Conservation (phyloP, 2,113 vertebrate genomes). For the Arothron firmamentum region DNA sequence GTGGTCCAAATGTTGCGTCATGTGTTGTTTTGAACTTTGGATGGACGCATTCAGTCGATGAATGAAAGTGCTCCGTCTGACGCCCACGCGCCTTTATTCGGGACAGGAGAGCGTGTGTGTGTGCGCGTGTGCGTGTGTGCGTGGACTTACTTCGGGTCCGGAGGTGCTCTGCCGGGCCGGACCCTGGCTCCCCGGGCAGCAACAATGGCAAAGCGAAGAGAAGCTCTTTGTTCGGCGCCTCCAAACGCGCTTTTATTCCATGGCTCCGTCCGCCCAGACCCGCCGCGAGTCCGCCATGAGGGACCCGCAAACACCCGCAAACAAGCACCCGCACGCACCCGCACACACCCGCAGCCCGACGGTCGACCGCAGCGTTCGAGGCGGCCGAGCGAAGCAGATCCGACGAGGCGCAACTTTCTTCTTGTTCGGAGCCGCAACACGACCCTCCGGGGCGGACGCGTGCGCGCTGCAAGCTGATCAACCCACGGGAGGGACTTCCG, state of each 20-base stretch:
- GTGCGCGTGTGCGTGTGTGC: too few species aligned
- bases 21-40: too few species aligned
- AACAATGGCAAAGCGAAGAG: conserved; percentile 56
- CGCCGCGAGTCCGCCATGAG: neutral
- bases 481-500: conserved; percentile 8
- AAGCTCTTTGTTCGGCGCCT: conserved; percentile 59
- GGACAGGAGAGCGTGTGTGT: too few species aligned
- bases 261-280: conserved; percentile 2
- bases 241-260: conserved; percentile 36
- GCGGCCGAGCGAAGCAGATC: too few species aligned
- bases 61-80: neutral
- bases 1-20: too few species aligned
- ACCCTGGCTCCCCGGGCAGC: conserved; percentile 23
- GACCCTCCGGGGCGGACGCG: neutral
- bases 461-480: accelerated
- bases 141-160: too few species aligned
- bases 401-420: neutral
- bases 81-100: accelerated
- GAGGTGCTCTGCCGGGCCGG: neutral
- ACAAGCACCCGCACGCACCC: too few species aligned
- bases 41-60: neutral
- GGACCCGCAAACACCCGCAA: too few species aligned
- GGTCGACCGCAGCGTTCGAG: too few species aligned
- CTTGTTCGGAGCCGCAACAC: neutral
- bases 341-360: too few species aligned